Evolutionary conservation across 2,113 vertebrate species (phyloP).

Genomic region (Mionectes macconnelli): DNA sequence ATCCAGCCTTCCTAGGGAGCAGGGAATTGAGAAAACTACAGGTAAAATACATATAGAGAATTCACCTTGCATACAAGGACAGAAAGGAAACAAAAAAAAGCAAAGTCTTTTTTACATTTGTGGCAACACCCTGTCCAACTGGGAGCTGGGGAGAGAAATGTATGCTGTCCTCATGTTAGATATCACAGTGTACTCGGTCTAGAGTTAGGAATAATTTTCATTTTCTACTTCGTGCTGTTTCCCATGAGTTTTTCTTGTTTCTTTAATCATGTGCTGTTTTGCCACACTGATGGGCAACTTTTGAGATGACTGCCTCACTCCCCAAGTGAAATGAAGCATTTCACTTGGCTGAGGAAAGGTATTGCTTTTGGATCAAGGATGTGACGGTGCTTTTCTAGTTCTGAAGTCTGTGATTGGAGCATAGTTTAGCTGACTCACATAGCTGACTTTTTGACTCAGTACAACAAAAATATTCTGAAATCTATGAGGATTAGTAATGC

Average conservation of each 20-base stretch:
- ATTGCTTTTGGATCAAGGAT: slow-evolving; percentile 33
- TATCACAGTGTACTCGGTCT: background rate
- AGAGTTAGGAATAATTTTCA: background rate
- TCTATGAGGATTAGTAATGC: slow-evolving; percentile 34
- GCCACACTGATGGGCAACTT: background rate
- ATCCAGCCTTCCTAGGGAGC: background rate
- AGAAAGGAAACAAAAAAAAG: background rate
- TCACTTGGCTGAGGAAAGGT: background rate
- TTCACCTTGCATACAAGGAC: background rate
- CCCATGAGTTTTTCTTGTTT: background rate
- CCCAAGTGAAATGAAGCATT: background rate
- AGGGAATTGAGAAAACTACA: background rate
- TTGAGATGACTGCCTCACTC: background rate
- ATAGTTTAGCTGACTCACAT: slow-evolving; percentile 51
- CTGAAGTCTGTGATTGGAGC: background rate
- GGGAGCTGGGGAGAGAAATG: background rate
- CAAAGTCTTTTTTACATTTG: background rate
- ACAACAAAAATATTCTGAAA: slow-evolving; percentile 51
- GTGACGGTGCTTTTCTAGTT: background rate
- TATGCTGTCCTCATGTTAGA: background rate
- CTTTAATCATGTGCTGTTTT: background rate
- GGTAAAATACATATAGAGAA: background rate
- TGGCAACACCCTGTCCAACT: background rate
- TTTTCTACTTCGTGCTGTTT: background rate
- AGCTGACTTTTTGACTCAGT: slow-evolving; percentile 39